phyloP scores from a whole-genome alignment of 1,140 invertebrate genomes.

The Drosophila nebulosa region DNA sequence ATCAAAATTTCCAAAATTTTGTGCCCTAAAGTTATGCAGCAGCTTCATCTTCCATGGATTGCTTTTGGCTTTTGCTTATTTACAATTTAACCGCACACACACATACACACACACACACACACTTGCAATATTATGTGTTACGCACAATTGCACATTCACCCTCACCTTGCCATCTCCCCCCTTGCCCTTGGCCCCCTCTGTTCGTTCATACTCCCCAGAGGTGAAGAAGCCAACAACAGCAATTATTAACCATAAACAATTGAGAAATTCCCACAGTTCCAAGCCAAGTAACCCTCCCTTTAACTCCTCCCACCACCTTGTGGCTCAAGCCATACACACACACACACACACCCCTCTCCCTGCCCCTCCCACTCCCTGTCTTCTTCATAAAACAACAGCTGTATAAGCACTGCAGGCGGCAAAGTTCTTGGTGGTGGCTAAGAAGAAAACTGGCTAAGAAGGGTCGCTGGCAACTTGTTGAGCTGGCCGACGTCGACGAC shows the following conservation, averaged over 20 bases:
- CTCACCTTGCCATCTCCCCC: not conserved
- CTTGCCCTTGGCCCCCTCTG: constrained; percentile 8
- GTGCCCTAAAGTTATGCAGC: constrained; percentile 7
- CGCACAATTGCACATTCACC: constrained; percentile 71
- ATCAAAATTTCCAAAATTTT: constrained; percentile 2
- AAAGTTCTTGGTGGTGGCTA: not conserved
- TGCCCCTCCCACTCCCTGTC: not conserved
- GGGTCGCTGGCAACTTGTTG: constrained; percentile 58
- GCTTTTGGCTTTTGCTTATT: constrained; percentile 32
- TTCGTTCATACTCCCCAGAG: constrained; percentile 13
- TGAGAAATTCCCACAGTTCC: constrained; percentile 76
- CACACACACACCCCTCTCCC: not conserved
- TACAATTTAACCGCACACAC: constrained; percentile 62
- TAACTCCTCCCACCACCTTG: not conserved
- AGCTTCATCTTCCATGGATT: constrained; percentile 5
- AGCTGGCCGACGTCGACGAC: constrained; percentile 45
- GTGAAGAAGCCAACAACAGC: constrained; percentile 77
- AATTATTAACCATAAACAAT: constrained; percentile 78
- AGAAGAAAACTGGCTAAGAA: constrained; percentile 18
- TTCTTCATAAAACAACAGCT: constrained; percentile 58
- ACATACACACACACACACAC: constrained; percentile 56
- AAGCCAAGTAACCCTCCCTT: constrained; percentile 24
- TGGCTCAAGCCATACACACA: not conserved
- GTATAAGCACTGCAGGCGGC: constrained; percentile 40
- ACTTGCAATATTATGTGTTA: constrained; percentile 43